Percentiles rank a stretch among this genome's conserved stretches.
Conservation (phyloP, 2,113 vertebrate genomes). For the Scortum barcoo region DNA sequence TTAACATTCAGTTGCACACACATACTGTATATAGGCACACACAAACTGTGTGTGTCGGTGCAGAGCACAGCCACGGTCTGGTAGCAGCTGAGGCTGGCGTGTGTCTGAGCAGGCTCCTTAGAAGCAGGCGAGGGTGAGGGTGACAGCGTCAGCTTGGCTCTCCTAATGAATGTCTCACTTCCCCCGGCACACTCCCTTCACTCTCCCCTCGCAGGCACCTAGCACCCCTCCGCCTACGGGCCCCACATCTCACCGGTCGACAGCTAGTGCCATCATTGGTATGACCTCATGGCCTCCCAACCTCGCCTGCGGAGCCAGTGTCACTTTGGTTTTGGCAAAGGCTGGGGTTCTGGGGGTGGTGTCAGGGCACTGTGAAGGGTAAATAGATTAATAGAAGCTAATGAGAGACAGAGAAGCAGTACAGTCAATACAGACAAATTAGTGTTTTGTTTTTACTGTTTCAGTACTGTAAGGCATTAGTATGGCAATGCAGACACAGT, state of each 20-base stretch:
- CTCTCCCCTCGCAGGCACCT: slow-evolving; percentile 79
- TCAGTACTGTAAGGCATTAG: background rate
- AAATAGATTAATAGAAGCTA: slow-evolving; percentile 85
- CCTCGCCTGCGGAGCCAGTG: slow-evolving; percentile 81
- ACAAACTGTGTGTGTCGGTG: slow-evolving; percentile 63
- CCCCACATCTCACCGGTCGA: slow-evolving; percentile 79
- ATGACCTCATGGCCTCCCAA: slow-evolving; percentile 84
- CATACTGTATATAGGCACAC: slow-evolving; percentile 55
- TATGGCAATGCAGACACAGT: background rate
- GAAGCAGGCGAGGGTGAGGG: slow-evolving; percentile 78
- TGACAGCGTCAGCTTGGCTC: slow-evolving; percentile 87
- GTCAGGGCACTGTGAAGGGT: slow-evolving; percentile 81
- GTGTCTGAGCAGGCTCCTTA: slow-evolving; percentile 79
- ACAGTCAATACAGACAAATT: slow-evolving; percentile 44
- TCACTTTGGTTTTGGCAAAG: slow-evolving; percentile 83
- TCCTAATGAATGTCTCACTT: slow-evolving; percentile 88
- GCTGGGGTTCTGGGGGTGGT: slow-evolving; percentile 69
- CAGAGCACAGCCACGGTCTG: slow-evolving; percentile 52
- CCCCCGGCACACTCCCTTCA: slow-evolving; percentile 78
- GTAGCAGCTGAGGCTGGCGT: slow-evolving; percentile 77
- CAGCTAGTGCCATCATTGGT: slow-evolving; percentile 80
- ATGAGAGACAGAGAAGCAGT: slow-evolving; percentile 74
- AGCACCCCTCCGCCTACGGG: slow-evolving; percentile 77
- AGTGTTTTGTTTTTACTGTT: slow-evolving; percentile 21
- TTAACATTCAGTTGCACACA: slow-evolving; percentile 66